Percentiles rank a stretch among this genome's conserved stretches.
phyloP scores from a whole-genome alignment of 2,113 vertebrate genomes.

The Rhinichthys klamathensis region DNA sequence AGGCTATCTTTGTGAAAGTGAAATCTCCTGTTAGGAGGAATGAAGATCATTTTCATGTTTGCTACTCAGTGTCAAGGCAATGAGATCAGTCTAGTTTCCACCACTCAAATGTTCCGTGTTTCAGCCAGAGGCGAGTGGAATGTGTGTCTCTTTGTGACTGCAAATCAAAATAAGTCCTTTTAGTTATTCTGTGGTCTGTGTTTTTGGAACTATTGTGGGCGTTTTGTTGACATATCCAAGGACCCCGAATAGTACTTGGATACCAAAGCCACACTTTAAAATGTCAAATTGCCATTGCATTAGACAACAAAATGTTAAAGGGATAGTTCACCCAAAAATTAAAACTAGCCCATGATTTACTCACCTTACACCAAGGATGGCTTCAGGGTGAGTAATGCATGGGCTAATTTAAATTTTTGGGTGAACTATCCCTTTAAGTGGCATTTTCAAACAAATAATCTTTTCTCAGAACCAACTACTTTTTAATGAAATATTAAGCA shows the following conservation, averaged over 20 bases:
- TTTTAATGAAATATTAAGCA: too few relatives aligned
- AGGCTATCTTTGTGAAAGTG: neutral
- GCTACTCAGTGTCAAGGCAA: neutral
- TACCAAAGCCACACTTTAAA: neutral
- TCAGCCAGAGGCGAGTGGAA: neutral
- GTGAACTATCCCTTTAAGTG: too few relatives aligned
- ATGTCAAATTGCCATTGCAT: neutral
- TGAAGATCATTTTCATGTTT: neutral
- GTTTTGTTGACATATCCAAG: slow-evolving; percentile 2
- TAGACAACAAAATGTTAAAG: neutral
- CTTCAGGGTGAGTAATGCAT: too few relatives aligned
- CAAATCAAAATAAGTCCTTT: slow-evolving; percentile 10
- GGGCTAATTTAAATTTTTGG: too few relatives aligned
- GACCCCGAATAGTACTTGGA: neutral
- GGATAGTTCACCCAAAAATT: too few relatives aligned
- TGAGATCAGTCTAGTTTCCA: slow-evolving; percentile 4
- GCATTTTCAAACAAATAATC: neutral
- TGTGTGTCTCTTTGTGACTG: neutral
- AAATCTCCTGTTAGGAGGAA: slow-evolving; percentile 9
- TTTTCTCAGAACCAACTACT: neutral
- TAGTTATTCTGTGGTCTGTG: neutral
- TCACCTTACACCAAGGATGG: too few relatives aligned
- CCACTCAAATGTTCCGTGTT: neutral
- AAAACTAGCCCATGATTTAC: too few relatives aligned
- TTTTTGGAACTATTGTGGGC: slow-evolving; percentile 7